phyloP scores from a whole-genome alignment of 2,797 vertebrate species.

The Lerista edwardsae region DNA sequence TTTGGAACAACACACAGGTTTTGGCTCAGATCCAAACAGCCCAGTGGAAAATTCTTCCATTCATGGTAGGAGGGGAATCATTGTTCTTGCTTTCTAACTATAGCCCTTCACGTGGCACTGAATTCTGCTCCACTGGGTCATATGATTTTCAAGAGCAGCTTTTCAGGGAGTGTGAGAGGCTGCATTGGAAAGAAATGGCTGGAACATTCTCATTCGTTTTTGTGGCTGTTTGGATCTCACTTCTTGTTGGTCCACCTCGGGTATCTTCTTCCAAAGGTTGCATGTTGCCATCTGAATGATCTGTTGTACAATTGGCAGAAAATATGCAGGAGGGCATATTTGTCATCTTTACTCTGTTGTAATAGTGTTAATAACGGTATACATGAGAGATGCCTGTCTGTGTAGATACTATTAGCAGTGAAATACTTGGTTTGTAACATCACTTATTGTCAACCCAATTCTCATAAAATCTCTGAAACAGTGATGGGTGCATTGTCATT shows the following conservation, averaged over 20 bases:
- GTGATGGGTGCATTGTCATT: background rate
- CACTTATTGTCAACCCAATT: background rate
- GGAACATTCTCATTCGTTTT: background rate
- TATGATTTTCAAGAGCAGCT: background rate
- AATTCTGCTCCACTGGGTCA: background rate
- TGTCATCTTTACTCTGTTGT: background rate
- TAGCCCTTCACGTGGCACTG: background rate
- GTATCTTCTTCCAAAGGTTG: background rate
- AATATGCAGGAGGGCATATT: background rate
- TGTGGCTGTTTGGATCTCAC: background rate
- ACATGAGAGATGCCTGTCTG: background rate
- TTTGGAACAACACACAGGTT: background rate
- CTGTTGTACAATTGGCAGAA: background rate
- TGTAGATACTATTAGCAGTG: constrained; percentile 2
- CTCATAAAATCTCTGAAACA: background rate
- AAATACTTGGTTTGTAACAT: background rate
- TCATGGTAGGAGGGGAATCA: background rate
- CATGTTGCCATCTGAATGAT: background rate
- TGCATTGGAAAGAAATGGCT: background rate
- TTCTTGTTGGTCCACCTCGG: background rate
- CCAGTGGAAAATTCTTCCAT: background rate
- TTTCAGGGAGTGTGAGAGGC: background rate
- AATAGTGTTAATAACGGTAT: background rate
- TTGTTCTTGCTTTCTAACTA: background rate
- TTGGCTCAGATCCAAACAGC: background rate